Base-by-base conservation (phyloP, 2,797 vertebrate species). In the Glossophaga mutica region DNA sequence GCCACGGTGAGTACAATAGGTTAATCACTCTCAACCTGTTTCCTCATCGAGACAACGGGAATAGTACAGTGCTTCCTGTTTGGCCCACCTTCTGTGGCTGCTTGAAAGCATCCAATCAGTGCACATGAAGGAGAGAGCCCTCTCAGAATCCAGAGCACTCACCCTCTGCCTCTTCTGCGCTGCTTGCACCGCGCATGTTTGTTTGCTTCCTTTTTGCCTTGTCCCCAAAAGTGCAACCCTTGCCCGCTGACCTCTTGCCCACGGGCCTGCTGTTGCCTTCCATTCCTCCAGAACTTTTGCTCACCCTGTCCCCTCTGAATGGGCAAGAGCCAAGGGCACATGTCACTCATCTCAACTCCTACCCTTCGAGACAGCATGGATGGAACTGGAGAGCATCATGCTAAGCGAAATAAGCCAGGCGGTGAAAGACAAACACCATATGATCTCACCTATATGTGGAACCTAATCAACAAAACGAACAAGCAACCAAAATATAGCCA, bases 231-330 rank as follows among this genome's bases (percentile, higher is more conserved):
- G 29, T 84, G 3, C 16, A 90, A 77, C 76, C 3, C 15, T 26
- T 84, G 87, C 5, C 67, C 21, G 95, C 34, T 57, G 6, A 18
- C 59, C 29, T 4, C 42, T 67, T 34, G 7, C 34, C 52, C 26
- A 65, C 0, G 3, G 39, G 29, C 34, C 71, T 88, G 83, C 32
- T 78, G 50, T 79, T 87, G 21, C 59, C 22, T 90, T 86, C 21
- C 18, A 46, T 57, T 95, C 39, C 57, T 93, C 34, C 6, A 95
- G 26, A 10, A 94, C 91, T 97, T 97, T 91, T 95, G 9, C 18
- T 81, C 9, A 87, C 18, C n/a, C 26, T 91, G 3, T 5, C 34
- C 39, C 10, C 14, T 65, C 14, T 50, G 76, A 44, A 76, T 67
- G 44, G 44, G 22, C 48, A 95, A 81, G 32, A 70, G 22, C 29